Percentiles rank a stretch among this genome's conserved stretches.
Conservation (phyloP, 2,113 vertebrate genomes). For the Formicarius rufipectus region DNA sequence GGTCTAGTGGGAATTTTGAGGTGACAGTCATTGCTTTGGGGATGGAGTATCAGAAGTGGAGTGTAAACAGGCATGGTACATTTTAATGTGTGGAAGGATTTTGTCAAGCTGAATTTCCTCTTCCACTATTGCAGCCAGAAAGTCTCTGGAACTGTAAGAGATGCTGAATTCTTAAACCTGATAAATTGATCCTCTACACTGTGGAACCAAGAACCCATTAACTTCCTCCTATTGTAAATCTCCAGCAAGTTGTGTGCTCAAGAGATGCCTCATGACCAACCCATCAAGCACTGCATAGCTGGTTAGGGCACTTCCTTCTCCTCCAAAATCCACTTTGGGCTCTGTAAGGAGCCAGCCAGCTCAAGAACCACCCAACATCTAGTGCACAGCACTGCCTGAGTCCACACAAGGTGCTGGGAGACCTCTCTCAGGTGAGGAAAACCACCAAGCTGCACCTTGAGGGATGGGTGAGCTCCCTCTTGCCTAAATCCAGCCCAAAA, state of each 20-base stretch:
- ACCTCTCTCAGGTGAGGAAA: neutral
- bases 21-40: neutral
- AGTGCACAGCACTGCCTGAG: neutral
- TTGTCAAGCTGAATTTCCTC: neutral
- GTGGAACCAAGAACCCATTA: neutral
- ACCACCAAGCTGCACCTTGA: neutral
- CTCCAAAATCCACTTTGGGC: neutral
- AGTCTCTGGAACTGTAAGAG: neutral
- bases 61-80: neutral
- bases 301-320: neutral
- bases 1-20: neutral
- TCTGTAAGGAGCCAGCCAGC: neutral
- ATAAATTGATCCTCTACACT: neutral
- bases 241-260: neutral
- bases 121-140: neutral
- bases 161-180: neutral
- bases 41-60: neutral
- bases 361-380: rapidly evolving
- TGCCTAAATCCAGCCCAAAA: neutral
- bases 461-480: neutral
- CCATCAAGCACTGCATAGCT: too few relatives aligned
- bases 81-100: too few relatives aligned
- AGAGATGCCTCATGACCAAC: neutral
- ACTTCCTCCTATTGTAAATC: neutral
- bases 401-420: neutral